Base-by-base conservation (phyloP, 2,113 vertebrate species). In the Mobula hypostoma region DNA sequence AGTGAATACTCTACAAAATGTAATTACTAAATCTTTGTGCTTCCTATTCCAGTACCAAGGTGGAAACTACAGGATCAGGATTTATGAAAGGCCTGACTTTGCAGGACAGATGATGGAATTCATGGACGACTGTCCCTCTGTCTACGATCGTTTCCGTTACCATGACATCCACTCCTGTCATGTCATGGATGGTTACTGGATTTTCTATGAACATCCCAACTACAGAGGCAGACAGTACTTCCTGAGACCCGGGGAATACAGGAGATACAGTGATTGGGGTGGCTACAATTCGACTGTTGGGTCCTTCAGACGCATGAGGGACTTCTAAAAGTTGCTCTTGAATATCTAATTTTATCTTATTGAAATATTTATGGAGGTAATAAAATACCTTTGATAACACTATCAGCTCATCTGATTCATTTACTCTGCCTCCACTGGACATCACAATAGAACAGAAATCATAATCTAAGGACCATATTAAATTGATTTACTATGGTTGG, bases 101-200 rank as follows among this genome's bases (percentile, higher is more conserved):
- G 83, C 56, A 63, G 83, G 83, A 87, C 83, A 87, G 56, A 87
- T 63, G 83, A 87, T 87, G 83, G 83, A 87, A 87, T 87, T 87
- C 58, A 87, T 15, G 11, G 83, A 87, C 14, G 27, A 63, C 83
- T 87, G 83, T 63, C 83, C 83, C 11, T 87, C 58, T 61, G 56
- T 87, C 83, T 63, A 87, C 58, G 83, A 87, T 87, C 58, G 27
- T 61, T 87, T 87, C 83, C 58, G 27, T 15, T 87, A 63, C 83
- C 56, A 3, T 87, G 83, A 87, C 58, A n/a, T 87, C 14, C 83
- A 87, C 83, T 87, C 83, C 27, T 63, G 83, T 56, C 83, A 87
- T 1, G 83, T 87, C 56, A 87, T 87, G 83, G 83, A 63, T 12
- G 83, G 83, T 87, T 61, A 87, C 58, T 87, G 83, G 83, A n/a